phyloP scores from a whole-genome alignment of 1,140 invertebrate genomes.

The Drosophila repleta region DNA sequence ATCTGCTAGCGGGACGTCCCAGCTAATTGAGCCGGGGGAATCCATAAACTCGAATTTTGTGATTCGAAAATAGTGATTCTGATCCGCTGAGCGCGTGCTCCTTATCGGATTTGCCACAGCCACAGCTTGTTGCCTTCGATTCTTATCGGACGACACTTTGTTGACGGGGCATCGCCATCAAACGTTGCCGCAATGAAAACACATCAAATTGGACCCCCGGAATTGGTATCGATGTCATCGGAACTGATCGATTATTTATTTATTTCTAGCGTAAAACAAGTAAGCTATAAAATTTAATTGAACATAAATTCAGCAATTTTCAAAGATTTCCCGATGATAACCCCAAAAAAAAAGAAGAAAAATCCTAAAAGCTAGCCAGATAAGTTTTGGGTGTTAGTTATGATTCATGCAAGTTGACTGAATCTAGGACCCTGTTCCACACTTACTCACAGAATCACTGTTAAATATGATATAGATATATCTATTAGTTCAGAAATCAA shows the following conservation, averaged over 20 bases:
- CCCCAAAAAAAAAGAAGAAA: background rate
- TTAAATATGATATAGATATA: too few relatives aligned
- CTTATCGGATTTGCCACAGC: constrained; percentile 21
- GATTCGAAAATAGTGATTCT: background rate
- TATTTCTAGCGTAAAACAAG: constrained; percentile 65
- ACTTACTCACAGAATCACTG: too few relatives aligned
- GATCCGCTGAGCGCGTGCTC: constrained; percentile 8
- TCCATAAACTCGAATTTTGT: background rate
- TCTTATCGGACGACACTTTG: constrained; percentile 12
- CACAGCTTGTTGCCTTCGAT: constrained; percentile 4
- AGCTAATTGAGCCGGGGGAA: constrained; percentile 56
- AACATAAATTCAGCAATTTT: constrained; percentile 55
- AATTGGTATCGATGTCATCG: constrained; percentile 42
- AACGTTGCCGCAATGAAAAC: constrained; percentile 18
- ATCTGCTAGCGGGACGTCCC: constrained; percentile 40
- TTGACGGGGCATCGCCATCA: constrained; percentile 4
- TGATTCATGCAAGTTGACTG: background rate
- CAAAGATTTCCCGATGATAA: background rate
- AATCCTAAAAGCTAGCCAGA: background rate
- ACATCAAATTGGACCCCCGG: background rate
- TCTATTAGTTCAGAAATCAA: background rate
- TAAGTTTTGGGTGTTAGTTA: too few relatives aligned
- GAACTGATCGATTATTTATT: constrained; percentile 56
- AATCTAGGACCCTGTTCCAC: too few relatives aligned
- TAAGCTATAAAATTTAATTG: constrained; percentile 67